Conservation (phyloP, 2,888 invertebrate species). For the Harpalus rubripes region DNA sequence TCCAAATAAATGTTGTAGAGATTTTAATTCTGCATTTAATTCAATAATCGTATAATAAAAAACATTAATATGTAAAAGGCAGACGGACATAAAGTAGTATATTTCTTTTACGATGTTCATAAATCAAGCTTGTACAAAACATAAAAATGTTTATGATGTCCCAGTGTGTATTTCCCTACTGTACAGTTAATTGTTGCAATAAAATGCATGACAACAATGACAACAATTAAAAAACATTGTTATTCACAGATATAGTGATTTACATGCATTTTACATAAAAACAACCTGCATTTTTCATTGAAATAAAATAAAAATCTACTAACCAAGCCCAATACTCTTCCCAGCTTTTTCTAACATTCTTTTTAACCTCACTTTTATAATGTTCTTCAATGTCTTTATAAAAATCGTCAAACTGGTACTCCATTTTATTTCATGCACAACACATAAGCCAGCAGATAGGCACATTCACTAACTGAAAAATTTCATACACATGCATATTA, state of each 20-base stretch:
- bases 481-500: constrained; percentile 64
- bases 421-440: constrained; percentile 69
- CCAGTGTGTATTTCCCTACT: background rate
- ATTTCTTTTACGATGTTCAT: too few relatives aligned
- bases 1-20: too few relatives aligned
- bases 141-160: background rate
- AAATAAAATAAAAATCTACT: constrained; percentile 68
- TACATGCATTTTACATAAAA: constrained; percentile 21
- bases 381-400: constrained; percentile 74
- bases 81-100: too few relatives aligned
- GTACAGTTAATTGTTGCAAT: background rate
- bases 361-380: constrained; percentile 73
- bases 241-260: background rate
- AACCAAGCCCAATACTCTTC: constrained; percentile 76
- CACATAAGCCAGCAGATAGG: constrained; percentile 9
- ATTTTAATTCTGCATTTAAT: too few relatives aligned
- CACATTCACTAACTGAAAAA: constrained; percentile 62
- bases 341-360: constrained; percentile 72
- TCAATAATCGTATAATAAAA: too few relatives aligned
- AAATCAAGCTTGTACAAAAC: background rate
- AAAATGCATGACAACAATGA: background rate
- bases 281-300: background rate
- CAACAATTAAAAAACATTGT: background rate
- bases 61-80: background rate
- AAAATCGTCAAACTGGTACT: constrained; percentile 72